phyloP scores from a whole-genome alignment of 2,888 invertebrate species.

The Plebejus anna region DNA sequence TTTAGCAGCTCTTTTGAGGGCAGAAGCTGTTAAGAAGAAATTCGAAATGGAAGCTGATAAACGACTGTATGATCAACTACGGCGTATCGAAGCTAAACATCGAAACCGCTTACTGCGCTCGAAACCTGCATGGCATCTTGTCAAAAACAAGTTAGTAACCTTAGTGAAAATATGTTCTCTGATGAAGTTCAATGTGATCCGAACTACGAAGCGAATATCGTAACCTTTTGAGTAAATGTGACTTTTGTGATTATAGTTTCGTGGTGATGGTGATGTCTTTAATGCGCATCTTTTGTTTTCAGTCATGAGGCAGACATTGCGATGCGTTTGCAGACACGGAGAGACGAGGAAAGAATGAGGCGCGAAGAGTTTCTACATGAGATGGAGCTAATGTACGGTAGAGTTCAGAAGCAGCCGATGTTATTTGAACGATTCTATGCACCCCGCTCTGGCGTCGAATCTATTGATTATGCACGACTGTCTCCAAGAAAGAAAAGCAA shows the following conservation, averaged over 20 bases:
- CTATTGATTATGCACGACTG: constrained; percentile 55
- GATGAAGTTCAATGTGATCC: background rate
- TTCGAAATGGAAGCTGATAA: constrained; percentile 82
- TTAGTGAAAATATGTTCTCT: background rate
- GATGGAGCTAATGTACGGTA: constrained; percentile 86
- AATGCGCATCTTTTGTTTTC: background rate
- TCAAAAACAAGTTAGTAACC: constrained; percentile 77
- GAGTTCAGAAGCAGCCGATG: constrained; percentile 85
- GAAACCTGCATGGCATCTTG: constrained; percentile 85
- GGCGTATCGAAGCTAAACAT: constrained; percentile 79
- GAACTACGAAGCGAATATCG: background rate
- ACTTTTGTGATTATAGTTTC: background rate
- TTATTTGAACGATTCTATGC: constrained; percentile 85
- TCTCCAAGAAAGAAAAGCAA: constrained; percentile 58
- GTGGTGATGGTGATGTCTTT: background rate
- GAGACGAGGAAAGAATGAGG: constrained; percentile 84
- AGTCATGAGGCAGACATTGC: constrained; percentile 84
- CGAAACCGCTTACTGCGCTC: constrained; percentile 80
- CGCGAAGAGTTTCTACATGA: constrained; percentile 84
- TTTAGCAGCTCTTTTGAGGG: constrained; percentile 83
- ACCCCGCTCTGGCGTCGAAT: constrained; percentile 62
- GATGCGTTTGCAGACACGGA: constrained; percentile 82
- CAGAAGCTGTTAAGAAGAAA: constrained; percentile 80
- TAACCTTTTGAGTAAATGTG: background rate
- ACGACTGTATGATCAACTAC: constrained; percentile 79